Evolutionary conservation across 1,140 invertebrate species (phyloP), one percentile per base, ranked within the genome.

Genomic region (Ceratoteleas bidentatus): DNA sequence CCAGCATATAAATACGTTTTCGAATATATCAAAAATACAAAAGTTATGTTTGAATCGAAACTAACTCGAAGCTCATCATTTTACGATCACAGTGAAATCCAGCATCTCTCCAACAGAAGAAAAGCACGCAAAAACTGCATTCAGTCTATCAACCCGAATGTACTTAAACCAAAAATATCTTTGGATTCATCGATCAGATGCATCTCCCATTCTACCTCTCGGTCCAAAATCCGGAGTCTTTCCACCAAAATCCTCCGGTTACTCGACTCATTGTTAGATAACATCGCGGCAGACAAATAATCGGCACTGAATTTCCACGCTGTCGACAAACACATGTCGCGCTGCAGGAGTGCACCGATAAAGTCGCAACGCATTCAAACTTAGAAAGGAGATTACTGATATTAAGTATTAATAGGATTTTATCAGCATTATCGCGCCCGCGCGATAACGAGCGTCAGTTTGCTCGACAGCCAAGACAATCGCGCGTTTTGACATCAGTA

Each of bases 371-470:
- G 36, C 60, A 53, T 60, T 50, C 7, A 32, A 66, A 76, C 52
- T 61, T 52, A 58, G 24, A 62, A 76, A 40, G 33, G 15, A 61
- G 38, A 68, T 66, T 64, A 68, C 38, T 14, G 56, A 40, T 58
- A 54, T 60, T 66, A 43, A 65, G 45, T 75, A 75, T 74, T 60
- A 76, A 76, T 76, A 68, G 62, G 56, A 76, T 68, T 61, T 76
- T 68, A 68, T 68, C 62, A 43, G 33, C 24, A 56, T 68, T 76
- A 68, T 76, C 73, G 4, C 8, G 38, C 47, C 8, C 8, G 38
- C 47, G n/a, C 34, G 70, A 74, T 73, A 73, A 64, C 58, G 33
- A 60, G 32, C 50, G 9, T 32, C 24, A 43, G 38, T 56, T 73
- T 64, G 34, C 47, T 64, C 40, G 49, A 73, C n/a, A 62, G 57